Evolutionary conservation across 2,888 invertebrate genomes (phyloP), one percentile per base, ranked within the genome.

Genomic region (Drosophila limbata): DNA sequence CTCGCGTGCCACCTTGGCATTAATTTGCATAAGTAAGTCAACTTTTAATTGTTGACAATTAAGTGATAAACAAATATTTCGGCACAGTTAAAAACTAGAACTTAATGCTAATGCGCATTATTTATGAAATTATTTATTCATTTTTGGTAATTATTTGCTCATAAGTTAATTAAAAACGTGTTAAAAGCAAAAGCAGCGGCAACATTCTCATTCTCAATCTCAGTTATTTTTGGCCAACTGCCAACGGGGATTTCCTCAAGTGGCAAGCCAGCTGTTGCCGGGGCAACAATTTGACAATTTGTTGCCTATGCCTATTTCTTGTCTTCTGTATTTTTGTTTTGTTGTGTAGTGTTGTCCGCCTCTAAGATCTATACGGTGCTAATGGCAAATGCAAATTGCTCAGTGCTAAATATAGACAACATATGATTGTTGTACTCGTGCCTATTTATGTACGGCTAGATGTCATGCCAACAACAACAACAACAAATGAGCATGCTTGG

Each of bases 241-340:
- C 84, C 84, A 84, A 56, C 2, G 76, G 85, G 85, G 79, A 85
- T 85, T 86, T 86, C 85, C 88, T 88, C 65, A 72, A 70, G 64
- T 69, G 60, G 56, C 17, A 6, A 42, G 28, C 17, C 51, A 69
- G 69, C 75, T 78, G 79, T 81, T 74, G 77, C 77, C 72, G 67
- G 77, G 77, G 42, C 69, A 63, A 45, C 17, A 31, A 51, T 35
- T 56, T 63, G 40, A 45, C 17, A 31, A 51, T 35, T 56, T 60
- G 40, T 31, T 19, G 51, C 50, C 28, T 55, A 52, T 57, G 17
- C 37, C 8, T 40, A 42, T 15, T 6, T 42, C 25, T 15, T 4
- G 17, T 50, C 35, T n/a, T 10, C 37, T 28, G 28, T 28, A 28
- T 28, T 28, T 28, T 8, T 39, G 13, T 35, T 42, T 17, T 13